Evolutionary conservation across 2,888 invertebrate species (phyloP), one percentile per base, ranked within the genome.

Genomic region (Sminthurinus aureus): DNA sequence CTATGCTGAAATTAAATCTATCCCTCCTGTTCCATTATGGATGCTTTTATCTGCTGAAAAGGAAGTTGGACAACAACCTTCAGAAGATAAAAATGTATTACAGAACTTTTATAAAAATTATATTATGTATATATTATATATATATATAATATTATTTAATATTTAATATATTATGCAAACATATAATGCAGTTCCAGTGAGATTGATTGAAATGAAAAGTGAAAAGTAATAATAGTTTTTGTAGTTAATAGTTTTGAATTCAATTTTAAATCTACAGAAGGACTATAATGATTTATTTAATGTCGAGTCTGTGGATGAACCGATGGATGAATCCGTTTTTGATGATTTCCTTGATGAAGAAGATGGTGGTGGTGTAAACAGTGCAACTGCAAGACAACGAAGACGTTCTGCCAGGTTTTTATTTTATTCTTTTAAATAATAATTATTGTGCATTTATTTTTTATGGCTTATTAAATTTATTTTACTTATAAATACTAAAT

Each of bases 21-120:
- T 99, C 88, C 98, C 99, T 0, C 98, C 99, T 0, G 91, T 99
- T 80, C 99, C 99, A 0, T 91, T 99, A 24, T 99, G 98, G 96
- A 98, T 98, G 2, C 92, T 99, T 0, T 92, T 99, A 11, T 96
- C 96, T 52, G 98, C 99, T 0, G 99, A 99, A 90, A 95, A 95
- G 89, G 96, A 96, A 90, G 93, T 93, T 18, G 86, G 85, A 26
- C 86, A 87, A 80, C 38, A 78, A 18, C 84, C 75, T 50, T 79
- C 83, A 12, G 88, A 88, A 71, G 88, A 88, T 13, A 88, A 88
- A 85, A 76, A 86, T 77, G 87, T 87, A 84, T 26, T 76, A 51
- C 58, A 6, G 9, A 13, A 58, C 9, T 58, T 58, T 58, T 58
- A 13, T 58, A 58, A 58, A 11, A 58, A 58, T 58, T 9, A 15